Conservation (phyloP, 2,888 invertebrate genomes). For the Eurois occulta region DNA sequence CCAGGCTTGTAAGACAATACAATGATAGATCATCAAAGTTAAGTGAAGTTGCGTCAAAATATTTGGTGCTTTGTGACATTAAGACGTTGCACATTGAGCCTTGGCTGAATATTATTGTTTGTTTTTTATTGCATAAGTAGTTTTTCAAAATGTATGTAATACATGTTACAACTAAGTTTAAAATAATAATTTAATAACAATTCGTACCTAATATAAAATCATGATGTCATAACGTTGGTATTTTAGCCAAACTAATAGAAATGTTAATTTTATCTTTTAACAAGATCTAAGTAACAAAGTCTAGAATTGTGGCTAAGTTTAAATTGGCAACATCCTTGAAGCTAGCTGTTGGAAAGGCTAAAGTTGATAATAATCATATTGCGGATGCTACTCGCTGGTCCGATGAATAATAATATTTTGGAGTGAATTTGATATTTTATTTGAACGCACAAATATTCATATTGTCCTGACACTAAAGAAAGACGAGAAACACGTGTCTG, state of each 20-base stretch:
- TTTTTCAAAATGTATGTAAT: not conserved
- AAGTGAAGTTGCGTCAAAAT: not conserved
- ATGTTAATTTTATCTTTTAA: slow-evolving; percentile 59
- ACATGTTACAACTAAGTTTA: not conserved
- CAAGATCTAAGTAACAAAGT: slow-evolving; percentile 46
- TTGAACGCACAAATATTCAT: not conserved
- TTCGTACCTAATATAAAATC: slow-evolving; percentile 16
- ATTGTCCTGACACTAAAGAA: not conserved
- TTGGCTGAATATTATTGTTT: not conserved
- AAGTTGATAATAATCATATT: slow-evolving; percentile 55
- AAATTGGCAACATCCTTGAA: slow-evolving; percentile 61
- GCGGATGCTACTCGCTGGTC: slow-evolving; percentile 43
- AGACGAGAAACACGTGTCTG: not conserved
- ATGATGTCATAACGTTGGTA: slow-evolving; percentile 45
- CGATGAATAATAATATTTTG: slow-evolving; percentile 4
- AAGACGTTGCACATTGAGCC: not conserved
- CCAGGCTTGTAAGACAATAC: not conserved
- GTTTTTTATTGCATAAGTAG: not conserved
- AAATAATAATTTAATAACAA: slow-evolving; percentile 4
- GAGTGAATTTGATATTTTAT: slow-evolving; percentile 16
- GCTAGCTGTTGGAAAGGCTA: slow-evolving; percentile 52
- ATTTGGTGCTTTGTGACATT: not conserved
- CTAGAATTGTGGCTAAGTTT: slow-evolving; percentile 54
- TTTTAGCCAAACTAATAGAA: slow-evolving; percentile 53
- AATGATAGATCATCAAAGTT: not conserved